These are phyloP conservation scores for Notocelia uddmanniana DNA, from an alignment of 2,888 invertebrate species.

Conservation along the genomic window DNA sequence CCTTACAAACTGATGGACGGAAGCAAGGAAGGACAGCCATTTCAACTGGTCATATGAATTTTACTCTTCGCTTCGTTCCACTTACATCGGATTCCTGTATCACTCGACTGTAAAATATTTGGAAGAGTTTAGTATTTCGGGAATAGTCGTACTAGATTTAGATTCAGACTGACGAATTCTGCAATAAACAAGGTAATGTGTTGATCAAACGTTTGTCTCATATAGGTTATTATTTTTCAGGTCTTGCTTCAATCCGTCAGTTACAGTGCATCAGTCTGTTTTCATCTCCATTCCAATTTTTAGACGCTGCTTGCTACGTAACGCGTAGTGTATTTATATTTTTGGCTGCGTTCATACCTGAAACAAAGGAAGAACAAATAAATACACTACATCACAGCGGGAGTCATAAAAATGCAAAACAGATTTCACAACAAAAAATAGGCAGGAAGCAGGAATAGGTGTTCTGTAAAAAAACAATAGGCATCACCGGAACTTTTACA, in stretches of 20 bases:
- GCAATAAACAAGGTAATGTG: too few relatives aligned
- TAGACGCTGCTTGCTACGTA: not conserved
- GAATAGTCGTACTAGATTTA: not conserved
- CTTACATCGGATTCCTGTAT: too few relatives aligned
- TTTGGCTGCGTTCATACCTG: slow-evolving; percentile 20
- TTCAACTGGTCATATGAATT: slow-evolving; percentile 32
- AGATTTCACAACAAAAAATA: too few relatives aligned
- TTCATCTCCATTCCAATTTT: not conserved
- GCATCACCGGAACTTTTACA: too few relatives aligned
- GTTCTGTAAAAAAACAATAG: too few relatives aligned
- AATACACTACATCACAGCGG: not conserved
- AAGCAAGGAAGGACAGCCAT: slow-evolving; percentile 11
- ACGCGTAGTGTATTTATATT: not conserved
- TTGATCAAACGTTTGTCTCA: not conserved
- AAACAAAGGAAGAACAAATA: slow-evolving; percentile 8
- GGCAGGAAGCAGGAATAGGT: too few relatives aligned
- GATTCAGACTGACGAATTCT: too few relatives aligned
- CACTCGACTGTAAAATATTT: not conserved
- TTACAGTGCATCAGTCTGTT: not conserved
- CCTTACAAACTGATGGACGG: slow-evolving; percentile 30
- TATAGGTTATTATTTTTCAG: not conserved
- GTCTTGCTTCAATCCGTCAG: not conserved
- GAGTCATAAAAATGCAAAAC: too few relatives aligned
- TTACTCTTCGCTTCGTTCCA: not conserved
- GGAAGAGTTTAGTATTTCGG: not conserved